phyloP scores from a whole-genome alignment of 2,797 vertebrate species.

The Trichosurus vulpecula region DNA sequence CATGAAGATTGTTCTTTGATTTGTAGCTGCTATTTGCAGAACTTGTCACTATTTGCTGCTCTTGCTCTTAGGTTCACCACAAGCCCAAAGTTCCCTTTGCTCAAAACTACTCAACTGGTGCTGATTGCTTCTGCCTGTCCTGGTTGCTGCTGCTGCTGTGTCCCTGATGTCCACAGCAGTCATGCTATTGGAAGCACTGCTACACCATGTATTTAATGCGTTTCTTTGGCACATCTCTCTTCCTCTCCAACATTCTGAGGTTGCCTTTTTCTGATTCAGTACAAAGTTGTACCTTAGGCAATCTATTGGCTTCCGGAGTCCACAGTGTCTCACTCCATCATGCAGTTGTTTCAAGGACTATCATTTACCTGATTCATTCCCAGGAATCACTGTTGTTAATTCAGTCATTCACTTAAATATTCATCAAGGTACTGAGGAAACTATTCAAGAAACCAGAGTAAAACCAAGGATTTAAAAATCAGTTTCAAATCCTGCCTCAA shows the following conservation, averaged over 20 bases:
- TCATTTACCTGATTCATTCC: neutral
- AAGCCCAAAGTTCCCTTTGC: neutral
- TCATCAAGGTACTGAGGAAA: neutral
- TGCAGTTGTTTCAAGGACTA: neutral
- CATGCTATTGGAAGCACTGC: neutral
- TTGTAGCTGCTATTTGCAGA: slow-evolving; percentile 60
- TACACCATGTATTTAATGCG: neutral
- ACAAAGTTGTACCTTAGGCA: neutral
- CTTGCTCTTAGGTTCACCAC: slow-evolving; percentile 9
- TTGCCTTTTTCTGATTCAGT: neutral
- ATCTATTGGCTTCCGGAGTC: neutral
- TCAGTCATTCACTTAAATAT: neutral
- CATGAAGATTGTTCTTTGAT: slow-evolving; percentile 56
- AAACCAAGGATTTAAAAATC: neutral
- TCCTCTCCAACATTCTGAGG: neutral
- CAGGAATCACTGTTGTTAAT: neutral
- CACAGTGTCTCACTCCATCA: neutral
- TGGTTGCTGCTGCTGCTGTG: neutral
- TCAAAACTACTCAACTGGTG: neutral
- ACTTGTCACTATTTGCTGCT: slow-evolving; percentile 28
- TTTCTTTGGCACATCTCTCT: neutral
- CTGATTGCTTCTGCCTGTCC: neutral
- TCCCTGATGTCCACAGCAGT: neutral
- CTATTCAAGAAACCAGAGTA: neutral
- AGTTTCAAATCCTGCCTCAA: neutral